A percentile compares a stretch with the other conserved stretches of the same genome.
Evolutionary conservation across 2,797 vertebrate species (phyloP).

Genomic region (Geotrypetes seraphini): DNA sequence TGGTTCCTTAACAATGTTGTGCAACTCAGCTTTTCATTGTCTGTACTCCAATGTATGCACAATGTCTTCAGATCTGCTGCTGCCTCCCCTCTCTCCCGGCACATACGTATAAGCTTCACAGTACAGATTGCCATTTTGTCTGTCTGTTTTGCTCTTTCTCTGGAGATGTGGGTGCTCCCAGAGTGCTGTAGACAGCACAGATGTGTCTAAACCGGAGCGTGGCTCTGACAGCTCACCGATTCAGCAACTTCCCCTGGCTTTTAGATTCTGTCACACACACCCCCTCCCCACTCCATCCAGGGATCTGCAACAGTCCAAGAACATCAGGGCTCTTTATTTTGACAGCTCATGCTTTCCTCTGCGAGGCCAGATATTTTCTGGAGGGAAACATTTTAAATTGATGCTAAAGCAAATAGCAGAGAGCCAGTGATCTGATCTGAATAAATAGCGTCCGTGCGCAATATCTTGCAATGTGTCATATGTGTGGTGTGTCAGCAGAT

Average conservation of each 20-base stretch:
- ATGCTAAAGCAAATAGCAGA: background rate
- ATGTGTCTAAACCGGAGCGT: background rate
- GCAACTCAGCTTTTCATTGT: too few relatives aligned
- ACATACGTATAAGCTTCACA: too few relatives aligned
- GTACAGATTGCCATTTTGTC: too few relatives aligned
- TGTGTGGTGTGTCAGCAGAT: too few relatives aligned
- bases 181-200: background rate
- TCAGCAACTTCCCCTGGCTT: background rate
- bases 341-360: background rate
- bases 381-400: slow-evolving; percentile 12
- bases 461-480: too few relatives aligned
- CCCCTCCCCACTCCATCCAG: background rate
- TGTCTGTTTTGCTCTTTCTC: too few relatives aligned
- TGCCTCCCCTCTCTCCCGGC: background rate
- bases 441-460: too few relatives aligned
- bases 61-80: background rate
- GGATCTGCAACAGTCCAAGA: too few relatives aligned
- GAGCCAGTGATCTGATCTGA: too few relatives aligned
- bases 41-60: background rate
- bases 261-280: slow-evolving; percentile 2
- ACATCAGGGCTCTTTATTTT: too few relatives aligned
- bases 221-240: background rate
- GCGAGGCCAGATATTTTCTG: background rate
- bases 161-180: background rate
- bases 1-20: too few relatives aligned